Evolutionary conservation across 1,140 invertebrate genomes (phyloP), one percentile per base, ranked within the genome.

Genomic region (Nymphalis io): DNA sequence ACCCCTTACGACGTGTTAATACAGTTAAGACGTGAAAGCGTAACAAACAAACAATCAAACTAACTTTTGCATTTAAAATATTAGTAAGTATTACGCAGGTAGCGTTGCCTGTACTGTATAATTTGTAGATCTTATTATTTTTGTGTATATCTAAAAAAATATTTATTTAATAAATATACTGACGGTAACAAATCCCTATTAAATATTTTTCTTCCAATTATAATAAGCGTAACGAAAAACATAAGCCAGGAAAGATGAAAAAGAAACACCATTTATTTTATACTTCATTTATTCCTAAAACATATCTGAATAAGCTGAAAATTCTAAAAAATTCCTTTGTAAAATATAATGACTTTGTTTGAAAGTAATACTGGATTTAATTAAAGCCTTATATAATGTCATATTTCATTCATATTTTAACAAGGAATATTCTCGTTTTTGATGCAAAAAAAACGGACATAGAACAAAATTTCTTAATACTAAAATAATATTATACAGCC

Each of bases 331-430:
- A 20, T 21, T 18, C 27, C 27, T 63, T 63, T 63, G 61, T 51
- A 33, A 27, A 46, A 62, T 60, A 38, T 63, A 18, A 40, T 27
- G 61, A 53, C 55, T 44, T 58, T 66, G 33, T 66, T 66, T 57
- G n/a, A 58, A 58, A 58, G 23, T 58, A 65, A 65, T 57, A 20
- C 63, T 51, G 51, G 51, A 62, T 63, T 0, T 33, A 33, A 63
- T 53, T 48, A 63, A 63, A 46, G 33, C 42, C 44, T 66, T 66
- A 42, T 66, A 58, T 51, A 20, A 20, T 51, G 46, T 51, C 18
- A 13, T 51, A 51, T 20, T 51, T 20, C 46, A 20, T 51, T n/a
- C 2, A 51, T 20, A 51, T 51, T 51, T 48, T 51, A 2, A 12
- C 3, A 51, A 11, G 46, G 20, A 20, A 58, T 58, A 27, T 33